Evolutionary conservation across 23 tunicate genomes (phyloP).

Genomic region (Trididemnum nubilum): DNA sequence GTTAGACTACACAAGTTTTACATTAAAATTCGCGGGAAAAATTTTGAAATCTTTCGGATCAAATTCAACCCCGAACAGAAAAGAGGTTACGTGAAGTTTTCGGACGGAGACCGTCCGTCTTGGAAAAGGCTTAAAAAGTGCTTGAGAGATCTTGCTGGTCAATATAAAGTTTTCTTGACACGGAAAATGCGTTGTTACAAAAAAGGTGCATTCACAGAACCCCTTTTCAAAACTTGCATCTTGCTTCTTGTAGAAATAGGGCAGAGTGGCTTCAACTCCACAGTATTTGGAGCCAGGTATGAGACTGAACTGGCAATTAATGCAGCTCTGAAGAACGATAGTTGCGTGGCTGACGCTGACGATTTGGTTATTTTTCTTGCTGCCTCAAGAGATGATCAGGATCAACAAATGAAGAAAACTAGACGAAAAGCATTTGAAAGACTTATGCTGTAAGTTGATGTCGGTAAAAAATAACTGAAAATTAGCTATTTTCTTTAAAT

Average conservation of each 20-base stretch:
- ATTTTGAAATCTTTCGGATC: slow-evolving; percentile 17
- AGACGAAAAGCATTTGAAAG: slow-evolving; percentile 28
- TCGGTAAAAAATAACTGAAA: too few species aligned
- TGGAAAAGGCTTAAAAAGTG: background rate
- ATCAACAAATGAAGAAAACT: background rate
- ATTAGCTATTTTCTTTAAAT: background rate
- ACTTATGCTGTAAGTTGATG: slow-evolving; percentile 26
- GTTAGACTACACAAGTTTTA: slow-evolving; percentile 22
- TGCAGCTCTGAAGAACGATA: slow-evolving; percentile 18
- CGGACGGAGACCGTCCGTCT: slow-evolving; percentile 26
- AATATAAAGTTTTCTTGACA: slow-evolving; percentile 1
- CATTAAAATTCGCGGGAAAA: background rate
- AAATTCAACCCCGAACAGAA: background rate
- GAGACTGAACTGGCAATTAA: slow-evolving; percentile 12
- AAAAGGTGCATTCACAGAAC: background rate
- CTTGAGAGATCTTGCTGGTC: slow-evolving; percentile 14
- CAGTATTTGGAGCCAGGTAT: background rate
- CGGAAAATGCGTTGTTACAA: background rate
- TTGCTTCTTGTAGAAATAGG: slow-evolving; percentile 17
- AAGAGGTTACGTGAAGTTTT: slow-evolving; percentile 19
- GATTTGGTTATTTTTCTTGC: slow-evolving; percentile 1
- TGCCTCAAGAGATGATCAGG: background rate
- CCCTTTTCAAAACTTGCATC: slow-evolving; percentile 2
- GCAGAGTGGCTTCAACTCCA: background rate
- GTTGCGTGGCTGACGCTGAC: slow-evolving; percentile 19